Evolutionary conservation across 30 jellyfish, hydroid and myxozoan species (phyloP).

Genomic region (Aurelia aurita): DNA sequence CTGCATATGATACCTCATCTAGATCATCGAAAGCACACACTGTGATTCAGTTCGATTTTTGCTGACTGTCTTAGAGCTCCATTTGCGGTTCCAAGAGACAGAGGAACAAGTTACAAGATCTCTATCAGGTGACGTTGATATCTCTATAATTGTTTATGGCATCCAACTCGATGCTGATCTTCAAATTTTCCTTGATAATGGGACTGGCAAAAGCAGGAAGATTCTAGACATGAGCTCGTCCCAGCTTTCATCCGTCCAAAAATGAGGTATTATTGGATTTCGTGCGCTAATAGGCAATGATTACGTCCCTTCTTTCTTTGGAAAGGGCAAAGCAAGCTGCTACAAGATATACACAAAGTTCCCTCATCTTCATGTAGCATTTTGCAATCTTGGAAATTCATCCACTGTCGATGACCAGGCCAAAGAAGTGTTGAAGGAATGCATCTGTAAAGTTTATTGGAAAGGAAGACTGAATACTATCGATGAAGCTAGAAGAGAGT

Average conservation of each 20-base stretch:
- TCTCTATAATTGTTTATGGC: no score
- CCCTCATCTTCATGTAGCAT: no score
- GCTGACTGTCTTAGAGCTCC: slow-evolving; percentile 37
- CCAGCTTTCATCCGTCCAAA: no score
- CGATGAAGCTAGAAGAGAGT: slow-evolving; percentile 19
- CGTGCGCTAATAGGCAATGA: no score
- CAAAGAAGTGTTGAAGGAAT: slow-evolving; percentile 24
- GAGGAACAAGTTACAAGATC: slow-evolving; percentile 29
- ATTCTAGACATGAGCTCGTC: neutral
- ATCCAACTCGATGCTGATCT: no score
- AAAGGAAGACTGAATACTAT: slow-evolving; percentile 8
- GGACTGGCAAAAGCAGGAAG: slow-evolving; percentile 29
- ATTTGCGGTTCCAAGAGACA: slow-evolving; percentile 24
- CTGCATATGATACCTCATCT: slow-evolving; percentile 24
- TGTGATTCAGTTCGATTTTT: slow-evolving; percentile 20
- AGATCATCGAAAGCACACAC: slow-evolving; percentile 18
- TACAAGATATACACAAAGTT: no score
- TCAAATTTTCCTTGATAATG: slow-evolving; percentile 27
- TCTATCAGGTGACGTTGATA: slow-evolving; percentile 27
- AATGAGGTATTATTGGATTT: no score
- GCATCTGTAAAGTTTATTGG: no score
- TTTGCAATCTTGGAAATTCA: no score
- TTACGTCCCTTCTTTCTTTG: no score
- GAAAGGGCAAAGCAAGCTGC: no score
- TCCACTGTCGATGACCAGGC: slow-evolving; percentile 9